Conservation (phyloP, 2,888 invertebrate species). For the Dasysyrphus albostriatus region DNA sequence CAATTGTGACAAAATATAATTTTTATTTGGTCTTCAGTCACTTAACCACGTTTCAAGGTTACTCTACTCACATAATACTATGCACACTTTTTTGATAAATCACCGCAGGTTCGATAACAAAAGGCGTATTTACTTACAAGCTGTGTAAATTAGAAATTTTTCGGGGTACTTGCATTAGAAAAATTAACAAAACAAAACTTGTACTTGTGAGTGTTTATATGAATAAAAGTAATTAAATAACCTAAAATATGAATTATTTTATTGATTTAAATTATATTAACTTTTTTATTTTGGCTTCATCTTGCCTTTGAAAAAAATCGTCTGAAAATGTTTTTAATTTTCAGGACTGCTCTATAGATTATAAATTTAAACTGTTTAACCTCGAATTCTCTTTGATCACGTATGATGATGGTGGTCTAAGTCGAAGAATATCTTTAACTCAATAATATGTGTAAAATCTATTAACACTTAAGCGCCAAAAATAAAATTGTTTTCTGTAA, state of each 20-base stretch:
- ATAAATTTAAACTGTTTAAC: conserved; percentile 20
- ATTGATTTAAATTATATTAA: not conserved
- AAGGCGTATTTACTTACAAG: conserved; percentile 5
- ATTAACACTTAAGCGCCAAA: conserved; percentile 51
- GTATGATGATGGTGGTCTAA: conserved; percentile 5
- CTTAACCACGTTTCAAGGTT: conserved; percentile 30
- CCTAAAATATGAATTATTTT: not conserved
- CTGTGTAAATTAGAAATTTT: conserved; percentile 19
- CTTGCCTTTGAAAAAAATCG: not conserved
- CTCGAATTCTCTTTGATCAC: conserved; percentile 47
- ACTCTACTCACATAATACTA: not conserved
- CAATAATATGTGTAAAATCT: conserved; percentile 7
- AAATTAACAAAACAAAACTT: not conserved
- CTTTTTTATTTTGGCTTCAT: not conserved
- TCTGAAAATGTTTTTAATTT: not conserved
- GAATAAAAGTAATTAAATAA: not conserved
- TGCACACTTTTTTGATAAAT: conserved; percentile 23
- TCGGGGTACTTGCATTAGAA: not conserved
- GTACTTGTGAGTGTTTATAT: not conserved
- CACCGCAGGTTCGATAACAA: conserved; percentile 1
- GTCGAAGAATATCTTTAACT: conserved; percentile 5
- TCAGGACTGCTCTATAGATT: not conserved
- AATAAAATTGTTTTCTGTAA: not conserved
- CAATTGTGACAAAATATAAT: conserved; percentile 37
- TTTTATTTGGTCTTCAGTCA: conserved; percentile 15